Base-by-base conservation (phyloP, 64 coral and sea anemone genomes). In the Montipora cactus region DNA sequence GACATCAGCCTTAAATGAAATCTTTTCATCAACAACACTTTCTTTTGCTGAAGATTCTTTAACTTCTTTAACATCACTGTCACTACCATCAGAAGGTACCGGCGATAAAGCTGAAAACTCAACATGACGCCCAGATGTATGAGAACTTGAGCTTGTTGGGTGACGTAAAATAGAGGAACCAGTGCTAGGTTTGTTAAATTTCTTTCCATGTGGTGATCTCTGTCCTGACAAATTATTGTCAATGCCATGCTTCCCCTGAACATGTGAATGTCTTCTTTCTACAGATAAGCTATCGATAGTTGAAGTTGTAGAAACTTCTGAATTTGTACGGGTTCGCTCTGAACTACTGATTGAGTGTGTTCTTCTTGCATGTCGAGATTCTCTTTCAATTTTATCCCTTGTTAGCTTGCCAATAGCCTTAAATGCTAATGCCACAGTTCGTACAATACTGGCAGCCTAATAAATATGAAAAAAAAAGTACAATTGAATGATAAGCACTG, bases 21-120 rank as follows among this genome's bases (percentile, higher is more conserved):
- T 81, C 5, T 47, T 20, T 3, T 7, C 66, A 44, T 77, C 3
- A 16, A 79, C 4, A 22, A 46, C 77, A 74, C 4, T 13, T 83
- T 69, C 70, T 20, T 75, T 67, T 5, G 49, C 62, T 47, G 58
- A 23, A 5, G 62, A 5, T 49, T 88, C 81, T 59, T 55, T 76
- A 5, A 77, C 13, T 49, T 88, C 81, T 59, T 55, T 76, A 5
- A 77, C 90, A 46, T 97, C 96, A 50, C 87, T 92, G 83, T 95
- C 93, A 84, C 96, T 97, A 28, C 93, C 94, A 62, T 97, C 96
- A 9, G 96, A 97, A 4, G 96, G 96, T 1, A 97, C 96, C 4
- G 96, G 96, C 7, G 96, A 97, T 18, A 97, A 74, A 6, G 96
- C 96, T 19, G 96, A 92, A 21, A 97, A 97, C 84, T 97, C 96